Evolutionary conservation across 2,797 vertebrate species (phyloP).

Genomic region (Kryptolebias ocellatus): DNA sequence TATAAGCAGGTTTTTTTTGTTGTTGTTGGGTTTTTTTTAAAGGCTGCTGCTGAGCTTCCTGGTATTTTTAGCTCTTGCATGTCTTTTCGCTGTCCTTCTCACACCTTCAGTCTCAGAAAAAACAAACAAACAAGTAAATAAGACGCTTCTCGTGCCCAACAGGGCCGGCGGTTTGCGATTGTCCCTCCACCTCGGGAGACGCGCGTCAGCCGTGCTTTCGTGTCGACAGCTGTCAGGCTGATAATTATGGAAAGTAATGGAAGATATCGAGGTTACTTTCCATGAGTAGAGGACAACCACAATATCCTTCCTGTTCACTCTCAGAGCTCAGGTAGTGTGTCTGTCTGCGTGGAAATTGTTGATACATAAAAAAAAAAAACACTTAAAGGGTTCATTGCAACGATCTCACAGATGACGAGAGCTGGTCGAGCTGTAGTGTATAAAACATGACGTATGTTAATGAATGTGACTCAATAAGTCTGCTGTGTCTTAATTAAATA

Average conservation of each 20-base stretch:
- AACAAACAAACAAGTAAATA: neutral
- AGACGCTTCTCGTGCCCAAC: slow-evolving; percentile 40
- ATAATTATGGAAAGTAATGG: slow-evolving; percentile 82
- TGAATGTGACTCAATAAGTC: slow-evolving; percentile 5
- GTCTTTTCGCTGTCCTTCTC: slow-evolving; percentile 55
- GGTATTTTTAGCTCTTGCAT: slow-evolving; percentile 48
- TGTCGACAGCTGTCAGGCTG: slow-evolving; percentile 65
- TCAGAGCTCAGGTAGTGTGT: slow-evolving; percentile 48
- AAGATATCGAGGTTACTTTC: slow-evolving; percentile 80
- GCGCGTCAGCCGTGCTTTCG: slow-evolving; percentile 55
- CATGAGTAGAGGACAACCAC: slow-evolving; percentile 82
- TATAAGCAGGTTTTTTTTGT: slow-evolving; percentile 1
- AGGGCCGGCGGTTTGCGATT: slow-evolving; percentile 43
- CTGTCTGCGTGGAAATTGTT: slow-evolving; percentile 15
- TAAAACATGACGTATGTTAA: neutral
- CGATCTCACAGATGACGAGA: neutral
- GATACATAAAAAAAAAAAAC: slow-evolving; percentile 16
- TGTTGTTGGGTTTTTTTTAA: neutral
- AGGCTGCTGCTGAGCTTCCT: slow-evolving; percentile 20
- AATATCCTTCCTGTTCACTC: slow-evolving; percentile 82
- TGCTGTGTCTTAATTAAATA: slow-evolving; percentile 62
- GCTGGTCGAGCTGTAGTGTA: neutral
- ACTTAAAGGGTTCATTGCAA: neutral
- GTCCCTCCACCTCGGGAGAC: slow-evolving; percentile 61
- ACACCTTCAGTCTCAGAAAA: slow-evolving; percentile 3